Conservation (phyloP, 2,113 vertebrate species). For the Corythoichthys intestinalis region DNA sequence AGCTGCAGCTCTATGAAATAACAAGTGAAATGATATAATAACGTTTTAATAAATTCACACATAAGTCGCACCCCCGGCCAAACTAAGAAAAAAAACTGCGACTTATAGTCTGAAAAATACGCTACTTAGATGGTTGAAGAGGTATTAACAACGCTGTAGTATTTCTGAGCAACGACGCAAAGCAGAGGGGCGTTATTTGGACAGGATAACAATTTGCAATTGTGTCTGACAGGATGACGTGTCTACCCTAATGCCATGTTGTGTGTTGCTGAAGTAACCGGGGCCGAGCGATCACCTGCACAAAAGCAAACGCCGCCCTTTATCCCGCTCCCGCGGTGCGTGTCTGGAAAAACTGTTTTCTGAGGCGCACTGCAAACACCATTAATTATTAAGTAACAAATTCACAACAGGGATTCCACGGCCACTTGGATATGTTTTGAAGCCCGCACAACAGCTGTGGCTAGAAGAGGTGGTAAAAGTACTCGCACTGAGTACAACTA, state of each 20-base stretch:
- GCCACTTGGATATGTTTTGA: constrained; percentile 46
- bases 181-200: neutral
- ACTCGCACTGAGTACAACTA: neutral
- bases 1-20: too few relatives aligned
- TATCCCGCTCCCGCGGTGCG: constrained; percentile 59
- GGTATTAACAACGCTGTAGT: neutral
- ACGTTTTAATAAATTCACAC: too few relatives aligned
- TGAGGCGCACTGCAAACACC: constrained; percentile 67
- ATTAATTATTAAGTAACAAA: constrained; percentile 75
- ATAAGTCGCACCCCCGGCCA: too few relatives aligned
- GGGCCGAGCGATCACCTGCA: constrained; percentile 67
- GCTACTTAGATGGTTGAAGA: constrained; percentile 17
- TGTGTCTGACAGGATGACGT: constrained; percentile 53
- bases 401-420: constrained; percentile 57
- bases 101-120: too few relatives aligned
- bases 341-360: constrained; percentile 74
- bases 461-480: neutral
- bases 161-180: neutral
- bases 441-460: constrained; percentile 50
- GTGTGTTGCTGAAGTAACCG: constrained; percentile 55
- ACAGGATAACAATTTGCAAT: constrained; percentile 31
- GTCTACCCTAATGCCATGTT: constrained; percentile 58
- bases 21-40: too few relatives aligned
- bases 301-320: constrained; percentile 52
- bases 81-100: too few relatives aligned